These are phyloP conservation scores for Xenopus petersii DNA, from an alignment of 2,797 vertebrate species.

Conservation along the genomic window DNA sequence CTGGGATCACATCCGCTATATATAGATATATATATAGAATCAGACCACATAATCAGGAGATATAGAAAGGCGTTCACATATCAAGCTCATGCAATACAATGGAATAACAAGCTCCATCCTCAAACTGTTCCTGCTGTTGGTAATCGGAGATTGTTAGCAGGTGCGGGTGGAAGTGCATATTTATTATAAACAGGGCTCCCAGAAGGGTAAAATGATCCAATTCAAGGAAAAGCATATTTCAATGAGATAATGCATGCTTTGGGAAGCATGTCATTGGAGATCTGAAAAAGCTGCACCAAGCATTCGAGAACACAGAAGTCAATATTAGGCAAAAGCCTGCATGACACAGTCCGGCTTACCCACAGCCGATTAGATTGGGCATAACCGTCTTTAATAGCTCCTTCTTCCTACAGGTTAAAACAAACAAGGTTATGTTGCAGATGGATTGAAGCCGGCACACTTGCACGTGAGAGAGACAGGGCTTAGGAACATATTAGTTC, in stretches of 20 bases:
- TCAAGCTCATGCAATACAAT: slow-evolving; percentile 25
- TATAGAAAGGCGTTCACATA: not conserved
- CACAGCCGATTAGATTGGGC: slow-evolving; percentile 80
- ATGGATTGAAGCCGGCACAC: slow-evolving; percentile 25
- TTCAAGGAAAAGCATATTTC: not conserved
- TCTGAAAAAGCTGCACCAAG: slow-evolving; percentile 17
- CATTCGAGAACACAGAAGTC: slow-evolving; percentile 20
- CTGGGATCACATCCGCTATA: slow-evolving; percentile 5
- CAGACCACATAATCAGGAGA: too few species aligned
- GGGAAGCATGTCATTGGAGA: not conserved
- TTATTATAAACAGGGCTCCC: not conserved
- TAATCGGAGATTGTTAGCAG: not conserved
- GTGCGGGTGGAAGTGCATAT: not conserved
- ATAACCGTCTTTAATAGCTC: slow-evolving; percentile 73
- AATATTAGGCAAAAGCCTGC: slow-evolving; percentile 33
- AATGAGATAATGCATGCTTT: not conserved
- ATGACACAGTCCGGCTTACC: slow-evolving; percentile 70
- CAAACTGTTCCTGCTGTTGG: not conserved
- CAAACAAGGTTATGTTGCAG: slow-evolving; percentile 66
- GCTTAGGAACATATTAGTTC: too few species aligned
- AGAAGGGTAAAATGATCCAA: not conserved
- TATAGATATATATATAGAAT: too few species aligned
- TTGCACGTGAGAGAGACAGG: too few species aligned
- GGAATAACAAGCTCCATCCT: too few species aligned
- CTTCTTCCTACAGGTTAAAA: slow-evolving; percentile 78